These are phyloP conservation scores for Crotalus adamanteus DNA, from an alignment of 2,797 vertebrate species.

Conservation along the genomic window DNA sequence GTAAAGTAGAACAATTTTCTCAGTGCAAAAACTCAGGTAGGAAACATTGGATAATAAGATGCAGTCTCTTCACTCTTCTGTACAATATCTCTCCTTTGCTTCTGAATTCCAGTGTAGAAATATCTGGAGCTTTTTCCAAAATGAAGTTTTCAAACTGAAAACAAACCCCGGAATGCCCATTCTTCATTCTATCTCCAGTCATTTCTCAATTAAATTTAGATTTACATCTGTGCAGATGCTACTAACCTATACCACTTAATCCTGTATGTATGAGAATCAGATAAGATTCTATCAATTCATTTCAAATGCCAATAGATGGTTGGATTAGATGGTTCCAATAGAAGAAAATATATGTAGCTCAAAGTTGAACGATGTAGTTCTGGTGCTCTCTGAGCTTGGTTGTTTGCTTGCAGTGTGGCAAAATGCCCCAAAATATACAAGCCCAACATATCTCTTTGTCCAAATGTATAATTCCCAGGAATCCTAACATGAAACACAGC, in stretches of 20 bases:
- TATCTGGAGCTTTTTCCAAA: neutral
- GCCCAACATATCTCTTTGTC: neutral
- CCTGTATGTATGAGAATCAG: neutral
- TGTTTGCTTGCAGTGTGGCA: neutral
- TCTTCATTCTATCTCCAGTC: neutral
- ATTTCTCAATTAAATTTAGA: neutral
- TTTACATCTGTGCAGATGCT: neutral
- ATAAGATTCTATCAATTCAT: neutral
- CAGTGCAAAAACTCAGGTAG: neutral
- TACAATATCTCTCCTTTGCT: neutral
- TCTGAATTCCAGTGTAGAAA: neutral
- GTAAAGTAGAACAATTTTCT: neutral
- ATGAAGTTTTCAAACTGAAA: neutral
- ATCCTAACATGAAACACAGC: neutral
- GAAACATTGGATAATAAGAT: neutral
- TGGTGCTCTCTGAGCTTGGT: neutral
- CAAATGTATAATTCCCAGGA: neutral
- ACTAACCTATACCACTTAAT: neutral
- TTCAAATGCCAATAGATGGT: neutral
- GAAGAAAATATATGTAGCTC: neutral
- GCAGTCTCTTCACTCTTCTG: neutral
- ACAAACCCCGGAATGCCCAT: neutral
- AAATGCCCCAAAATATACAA: neutral
- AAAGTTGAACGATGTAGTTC: neutral
- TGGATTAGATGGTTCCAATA: neutral